These are phyloP conservation scores for Nymphicus hollandicus DNA, from an alignment of 2,113 vertebrate genomes.

Conservation along the genomic window DNA sequence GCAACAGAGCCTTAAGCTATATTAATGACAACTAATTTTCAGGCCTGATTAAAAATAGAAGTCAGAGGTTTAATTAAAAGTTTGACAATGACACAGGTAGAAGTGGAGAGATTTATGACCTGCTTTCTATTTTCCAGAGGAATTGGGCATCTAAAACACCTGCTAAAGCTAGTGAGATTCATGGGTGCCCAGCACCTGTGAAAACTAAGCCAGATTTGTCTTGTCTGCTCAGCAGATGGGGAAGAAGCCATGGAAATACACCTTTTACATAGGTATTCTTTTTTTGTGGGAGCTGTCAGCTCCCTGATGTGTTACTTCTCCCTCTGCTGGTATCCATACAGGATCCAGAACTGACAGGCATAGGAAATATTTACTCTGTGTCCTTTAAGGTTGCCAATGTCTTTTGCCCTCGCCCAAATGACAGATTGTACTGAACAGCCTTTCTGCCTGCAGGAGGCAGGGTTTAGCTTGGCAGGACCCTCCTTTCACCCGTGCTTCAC, in stretches of 20 bases:
- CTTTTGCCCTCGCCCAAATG: not conserved
- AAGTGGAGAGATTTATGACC: not conserved
- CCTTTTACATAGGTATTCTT: not conserved
- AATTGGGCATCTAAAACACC: not conserved
- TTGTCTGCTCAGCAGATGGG: not conserved
- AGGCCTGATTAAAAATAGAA: not conserved
- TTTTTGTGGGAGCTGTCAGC: not conserved
- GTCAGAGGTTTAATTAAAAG: not conserved
- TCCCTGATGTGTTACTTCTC: not conserved
- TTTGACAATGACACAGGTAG: not conserved
- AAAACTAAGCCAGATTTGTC: not conserved
- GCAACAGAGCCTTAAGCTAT: not conserved
- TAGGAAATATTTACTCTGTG: not conserved
- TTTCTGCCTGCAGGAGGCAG: not conserved
- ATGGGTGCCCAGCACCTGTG: not conserved
- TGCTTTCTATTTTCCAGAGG: not conserved
- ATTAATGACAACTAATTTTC: not conserved
- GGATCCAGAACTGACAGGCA: not conserved
- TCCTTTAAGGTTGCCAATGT: not conserved
- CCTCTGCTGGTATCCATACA: not conserved
- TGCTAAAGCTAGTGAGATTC: not conserved
- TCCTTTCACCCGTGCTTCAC: not conserved
- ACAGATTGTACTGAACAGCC: accelerated
- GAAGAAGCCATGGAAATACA: not conserved
- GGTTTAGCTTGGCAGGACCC: not conserved